Conservation (phyloP, 2,113 vertebrate species). For the Cyanistes caeruleus region DNA sequence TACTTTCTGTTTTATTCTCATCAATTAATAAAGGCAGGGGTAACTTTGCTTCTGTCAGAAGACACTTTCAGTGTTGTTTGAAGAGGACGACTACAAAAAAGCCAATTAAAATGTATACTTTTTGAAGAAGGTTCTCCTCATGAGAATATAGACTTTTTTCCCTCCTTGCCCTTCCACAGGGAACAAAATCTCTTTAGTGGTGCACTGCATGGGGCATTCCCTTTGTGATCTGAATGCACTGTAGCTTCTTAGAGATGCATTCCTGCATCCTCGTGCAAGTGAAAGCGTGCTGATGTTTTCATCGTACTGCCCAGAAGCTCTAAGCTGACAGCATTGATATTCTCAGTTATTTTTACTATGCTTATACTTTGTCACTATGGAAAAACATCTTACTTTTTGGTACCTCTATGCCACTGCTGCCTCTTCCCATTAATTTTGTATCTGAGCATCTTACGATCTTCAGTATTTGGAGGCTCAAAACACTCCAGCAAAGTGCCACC, state of each 20-base stretch:
- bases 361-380: not conserved
- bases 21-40: slow-evolving; percentile 4
- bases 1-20: not conserved
- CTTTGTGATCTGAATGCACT: not conserved
- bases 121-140: not conserved
- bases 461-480: not conserved
- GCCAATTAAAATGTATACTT: not conserved
- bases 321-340: not conserved
- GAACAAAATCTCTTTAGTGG: not conserved
- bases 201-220: not conserved
- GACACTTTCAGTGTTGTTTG: not conserved
- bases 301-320: not conserved
- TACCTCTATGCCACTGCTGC: not conserved
- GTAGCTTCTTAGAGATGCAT: not conserved
- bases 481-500: not conserved
- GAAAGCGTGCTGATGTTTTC: not conserved
- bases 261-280: not conserved
- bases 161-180: not conserved
- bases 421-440: not conserved
- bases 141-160: not conserved
- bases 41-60: not conserved
- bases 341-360: not conserved
- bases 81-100: not conserved
- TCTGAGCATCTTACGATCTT: not conserved
- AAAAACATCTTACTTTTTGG: not conserved